phyloP scores from a whole-genome alignment of 2,888 invertebrate species.

The Anoncus sp. region DNA sequence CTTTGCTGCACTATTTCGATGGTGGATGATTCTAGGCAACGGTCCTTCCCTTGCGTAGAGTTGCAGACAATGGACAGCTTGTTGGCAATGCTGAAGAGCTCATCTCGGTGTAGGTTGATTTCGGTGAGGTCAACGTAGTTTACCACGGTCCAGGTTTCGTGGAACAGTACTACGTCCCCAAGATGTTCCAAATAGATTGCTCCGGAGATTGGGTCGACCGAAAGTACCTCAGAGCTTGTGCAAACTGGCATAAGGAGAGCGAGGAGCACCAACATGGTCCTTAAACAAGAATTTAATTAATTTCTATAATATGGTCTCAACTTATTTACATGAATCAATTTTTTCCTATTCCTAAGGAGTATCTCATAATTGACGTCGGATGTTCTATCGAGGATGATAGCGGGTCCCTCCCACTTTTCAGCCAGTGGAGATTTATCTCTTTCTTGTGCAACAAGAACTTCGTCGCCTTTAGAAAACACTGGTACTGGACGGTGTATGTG shows the following conservation, averaged over 20 bases:
- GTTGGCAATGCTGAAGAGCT: too few relatives aligned
- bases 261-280: not conserved
- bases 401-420: not conserved
- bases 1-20: constrained; percentile 10
- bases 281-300: too few relatives aligned
- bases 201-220: not conserved
- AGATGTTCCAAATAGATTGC: not conserved
- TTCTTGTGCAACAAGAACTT: too few relatives aligned
- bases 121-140: constrained; percentile 21
- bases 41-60: too few relatives aligned
- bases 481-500: too few relatives aligned
- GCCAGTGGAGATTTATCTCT: too few relatives aligned
- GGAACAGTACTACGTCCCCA: not conserved
- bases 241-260: not conserved
- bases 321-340: not conserved
- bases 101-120: constrained; percentile 7
- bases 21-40: not conserved
- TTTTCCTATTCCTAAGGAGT: not conserved
- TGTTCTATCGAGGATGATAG: not conserved
- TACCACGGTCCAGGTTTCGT: constrained; percentile 18
- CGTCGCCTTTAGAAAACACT: too few relatives aligned
- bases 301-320: too few relatives aligned
- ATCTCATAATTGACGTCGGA: not conserved
- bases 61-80: not conserved
- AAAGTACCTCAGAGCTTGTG: not conserved